These are phyloP conservation scores for Macrosiphum euphorbiae DNA, from an alignment of 2,888 invertebrate species.

Conservation along the genomic window DNA sequence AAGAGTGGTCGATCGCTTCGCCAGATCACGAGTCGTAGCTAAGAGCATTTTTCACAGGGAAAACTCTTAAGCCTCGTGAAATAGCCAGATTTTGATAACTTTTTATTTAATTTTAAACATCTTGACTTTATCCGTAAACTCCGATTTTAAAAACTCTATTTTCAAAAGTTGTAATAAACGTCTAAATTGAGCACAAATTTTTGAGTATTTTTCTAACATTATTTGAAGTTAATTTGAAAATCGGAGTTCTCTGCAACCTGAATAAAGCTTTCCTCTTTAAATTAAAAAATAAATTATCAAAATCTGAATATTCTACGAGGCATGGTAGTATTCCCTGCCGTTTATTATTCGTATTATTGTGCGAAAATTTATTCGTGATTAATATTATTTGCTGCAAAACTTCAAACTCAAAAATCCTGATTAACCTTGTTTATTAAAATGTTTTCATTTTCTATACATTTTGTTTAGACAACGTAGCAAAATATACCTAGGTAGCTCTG, in stretches of 20 bases:
- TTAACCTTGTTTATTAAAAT: background rate
- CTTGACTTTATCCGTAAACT: background rate
- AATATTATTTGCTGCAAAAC: background rate
- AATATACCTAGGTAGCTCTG: background rate
- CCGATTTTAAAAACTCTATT: background rate
- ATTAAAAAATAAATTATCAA: background rate
- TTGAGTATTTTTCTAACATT: background rate
- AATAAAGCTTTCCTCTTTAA: background rate
- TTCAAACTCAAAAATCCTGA: background rate
- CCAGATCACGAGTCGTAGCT: background rate
- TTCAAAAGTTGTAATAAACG: conserved; percentile 3
- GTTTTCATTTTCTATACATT: background rate
- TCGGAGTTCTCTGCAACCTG: background rate
- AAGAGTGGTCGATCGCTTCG: background rate
- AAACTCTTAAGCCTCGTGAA: background rate
- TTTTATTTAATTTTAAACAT: background rate
- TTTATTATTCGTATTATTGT: too few relatives aligned
- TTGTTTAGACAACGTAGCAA: background rate
- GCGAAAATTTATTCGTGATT: too few relatives aligned
- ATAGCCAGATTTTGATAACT: background rate
- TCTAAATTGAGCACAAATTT: background rate
- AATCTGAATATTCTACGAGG: background rate
- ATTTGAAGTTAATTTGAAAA: background rate
- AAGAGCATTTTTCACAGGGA: background rate
- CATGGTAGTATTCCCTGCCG: background rate